Evolutionary conservation across 2,113 vertebrate species (phyloP), one percentile per base, ranked within the genome.

Genomic region (Petroica traversi): DNA sequence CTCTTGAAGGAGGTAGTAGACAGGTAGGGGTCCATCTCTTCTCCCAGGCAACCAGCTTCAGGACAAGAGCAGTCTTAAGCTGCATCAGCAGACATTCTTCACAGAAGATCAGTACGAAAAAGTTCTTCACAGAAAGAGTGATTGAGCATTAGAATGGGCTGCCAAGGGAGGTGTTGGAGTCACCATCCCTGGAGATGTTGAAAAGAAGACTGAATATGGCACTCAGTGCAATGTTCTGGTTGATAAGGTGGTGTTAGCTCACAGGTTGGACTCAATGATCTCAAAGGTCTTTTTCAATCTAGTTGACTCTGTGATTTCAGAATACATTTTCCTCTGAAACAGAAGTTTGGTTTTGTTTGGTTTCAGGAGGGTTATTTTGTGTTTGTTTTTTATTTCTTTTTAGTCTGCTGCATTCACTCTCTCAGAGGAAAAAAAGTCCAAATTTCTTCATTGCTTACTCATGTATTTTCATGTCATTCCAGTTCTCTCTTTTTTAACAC

Each of bases 41-140:
- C 36, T 52, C 17, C 46, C 14, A 52, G 25, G 17, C 25, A 43
- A 43, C 16, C 8, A 43, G 12, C 3, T 3, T 41, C 33, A 61
- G 20, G 45, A 61, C 20, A 43, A 51, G 16, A 61, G 14, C 20
- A 43, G 36, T 17, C 41, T 52, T 61, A 43, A 36, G 20, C 4
- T 61, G 36, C 26, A 71, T 16, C 36, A 26, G 13, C 0, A 0
- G 17, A n/a, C n/a, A n/a, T n/a, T n/a, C n/a, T n/a, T n/a, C n/a
- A n/a, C n/a, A n/a, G n/a, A n/a, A n/a, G n/a, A n/a, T n/a, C n/a
- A n/a, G n/a, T n/a, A n/a, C n/a, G 25, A 34, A 33, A 18, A 51
- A 41, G 19, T 24, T 71, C 36, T 71, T 41, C 54, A 51, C 25
- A 61, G 55, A 51, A 59, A 19, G 45, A 48, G 16, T 36, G 25